Conservation (phyloP, 2,888 invertebrate genomes). For the Sinhomidia bicolor region DNA sequence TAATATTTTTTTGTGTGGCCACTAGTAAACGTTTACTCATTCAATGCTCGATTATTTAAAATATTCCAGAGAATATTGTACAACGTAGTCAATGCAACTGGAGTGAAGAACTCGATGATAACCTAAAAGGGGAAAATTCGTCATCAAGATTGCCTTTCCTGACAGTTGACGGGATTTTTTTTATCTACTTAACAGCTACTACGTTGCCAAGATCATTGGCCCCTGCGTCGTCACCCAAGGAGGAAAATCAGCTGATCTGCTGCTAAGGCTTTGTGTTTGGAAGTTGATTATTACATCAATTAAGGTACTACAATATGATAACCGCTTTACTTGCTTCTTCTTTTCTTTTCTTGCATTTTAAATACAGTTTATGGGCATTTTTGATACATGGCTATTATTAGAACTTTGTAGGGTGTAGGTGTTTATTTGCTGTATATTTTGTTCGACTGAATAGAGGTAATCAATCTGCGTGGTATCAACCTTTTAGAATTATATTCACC, state of each 20-base stretch:
- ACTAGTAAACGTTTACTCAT: neutral
- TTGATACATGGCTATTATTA: no score
- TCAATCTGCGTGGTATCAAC: no score
- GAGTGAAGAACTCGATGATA: constrained; percentile 18
- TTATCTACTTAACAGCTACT: neutral
- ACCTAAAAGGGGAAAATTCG: neutral
- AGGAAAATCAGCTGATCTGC: neutral
- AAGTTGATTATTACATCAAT: neutral
- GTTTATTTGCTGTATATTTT: no score
- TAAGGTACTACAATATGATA: no score
- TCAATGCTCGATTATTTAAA: neutral
- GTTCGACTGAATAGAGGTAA: no score
- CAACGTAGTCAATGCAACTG: neutral
- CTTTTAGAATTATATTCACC: no score
- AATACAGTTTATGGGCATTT: no score
- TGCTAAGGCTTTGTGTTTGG: neutral
- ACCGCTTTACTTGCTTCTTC: no score
- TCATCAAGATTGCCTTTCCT: neutral
- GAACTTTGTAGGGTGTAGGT: no score
- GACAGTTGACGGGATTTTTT: neutral
- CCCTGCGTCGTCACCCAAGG: neutral
- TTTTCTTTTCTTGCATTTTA: no score
- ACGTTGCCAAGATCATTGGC: neutral
- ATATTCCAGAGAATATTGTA: neutral
- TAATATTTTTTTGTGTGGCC: neutral